Evolutionary conservation across 2,888 invertebrate species (phyloP), one percentile per base, ranked within the genome.

Genomic region (Mimumesa dahlbomi): DNA sequence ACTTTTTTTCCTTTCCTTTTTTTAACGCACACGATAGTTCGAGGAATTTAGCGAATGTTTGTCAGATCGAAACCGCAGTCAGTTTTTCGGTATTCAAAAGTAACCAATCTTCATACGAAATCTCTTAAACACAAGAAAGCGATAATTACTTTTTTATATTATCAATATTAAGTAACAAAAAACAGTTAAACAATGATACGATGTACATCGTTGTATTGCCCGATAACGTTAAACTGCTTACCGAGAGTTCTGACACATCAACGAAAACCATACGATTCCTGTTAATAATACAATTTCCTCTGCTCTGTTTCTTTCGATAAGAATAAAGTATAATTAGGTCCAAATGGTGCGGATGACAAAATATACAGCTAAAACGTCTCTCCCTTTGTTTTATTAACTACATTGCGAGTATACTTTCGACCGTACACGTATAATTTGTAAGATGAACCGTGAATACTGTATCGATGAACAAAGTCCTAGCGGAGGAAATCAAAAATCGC

Each of bases 271-370:
- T 2, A 25, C 13, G 16, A 36, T 63, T 63, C 48, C 19, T 13
- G 19, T 56, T 62, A 49, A 63, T 57, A 36, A 50, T 64, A 54
- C 34, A 65, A 50, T 70, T 53, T 31, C 38, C 49, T 29, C 18
- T 49, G 45, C 49, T 29, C 18, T 49, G 40, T 49, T 25, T 36
- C 7, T 31, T 22, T 34, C 57, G 46, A 34, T 21, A 42, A 43
- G 42, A 43, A 53, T 56, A 16, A 18, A 45, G 16, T 43, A 18
- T 22, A 19, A 58, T 70, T 56, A 53, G 54, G 63, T 52, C 31
- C 49, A 18, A 64, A 22, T 56, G 49, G 53, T 71, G 19, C 36
- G 40, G 57, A 54, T 52, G 25, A 40, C 61, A 13, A 56, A 61
- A 56, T 66, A 40, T 43, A 52, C 40, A 34, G 42, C 18, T 38